phyloP scores from a whole-genome alignment of 2,797 vertebrate genomes.

The Astyanax mexicanus region DNA sequence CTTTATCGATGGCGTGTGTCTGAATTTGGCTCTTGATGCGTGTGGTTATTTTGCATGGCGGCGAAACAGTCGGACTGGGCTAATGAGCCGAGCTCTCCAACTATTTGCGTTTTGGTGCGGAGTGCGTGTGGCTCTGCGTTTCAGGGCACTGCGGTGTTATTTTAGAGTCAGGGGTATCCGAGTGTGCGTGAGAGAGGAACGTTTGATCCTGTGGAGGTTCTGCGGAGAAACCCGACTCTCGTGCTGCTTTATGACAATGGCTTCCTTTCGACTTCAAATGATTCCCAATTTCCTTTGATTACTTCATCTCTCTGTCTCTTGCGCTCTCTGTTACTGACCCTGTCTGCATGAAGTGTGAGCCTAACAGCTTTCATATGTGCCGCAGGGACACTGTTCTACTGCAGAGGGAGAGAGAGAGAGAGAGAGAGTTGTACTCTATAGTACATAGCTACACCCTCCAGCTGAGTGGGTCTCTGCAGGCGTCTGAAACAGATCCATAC shows the following conservation, averaged over 20 bases:
- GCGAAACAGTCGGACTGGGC: slow-evolving; percentile 50
- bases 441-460: slow-evolving; percentile 46
- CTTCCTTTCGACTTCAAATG: slow-evolving; percentile 72
- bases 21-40: slow-evolving; percentile 36
- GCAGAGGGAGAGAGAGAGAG: neutral
- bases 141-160: neutral
- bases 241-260: slow-evolving; percentile 66
- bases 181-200: slow-evolving; percentile 5
- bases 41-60: slow-evolving; percentile 38
- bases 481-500: slow-evolving; percentile 67
- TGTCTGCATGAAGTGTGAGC: slow-evolving; percentile 72
- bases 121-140: slow-evolving; percentile 19
- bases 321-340: slow-evolving; percentile 64
- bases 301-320: slow-evolving; percentile 69
- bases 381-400: slow-evolving; percentile 54
- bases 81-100: slow-evolving; percentile 45
- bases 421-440: slow-evolving; percentile 9
- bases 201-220: slow-evolving; percentile 12
- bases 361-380: slow-evolving; percentile 81
- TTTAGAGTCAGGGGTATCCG: slow-evolving; percentile 7
- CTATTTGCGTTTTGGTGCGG: slow-evolving; percentile 6
- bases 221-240: slow-evolving; percentile 24
- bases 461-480: slow-evolving; percentile 59
- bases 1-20: slow-evolving; percentile 50
- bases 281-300: slow-evolving; percentile 77